Conservation (phyloP, 2,888 invertebrate genomes). For the Margaritifera margaritifera region DNA sequence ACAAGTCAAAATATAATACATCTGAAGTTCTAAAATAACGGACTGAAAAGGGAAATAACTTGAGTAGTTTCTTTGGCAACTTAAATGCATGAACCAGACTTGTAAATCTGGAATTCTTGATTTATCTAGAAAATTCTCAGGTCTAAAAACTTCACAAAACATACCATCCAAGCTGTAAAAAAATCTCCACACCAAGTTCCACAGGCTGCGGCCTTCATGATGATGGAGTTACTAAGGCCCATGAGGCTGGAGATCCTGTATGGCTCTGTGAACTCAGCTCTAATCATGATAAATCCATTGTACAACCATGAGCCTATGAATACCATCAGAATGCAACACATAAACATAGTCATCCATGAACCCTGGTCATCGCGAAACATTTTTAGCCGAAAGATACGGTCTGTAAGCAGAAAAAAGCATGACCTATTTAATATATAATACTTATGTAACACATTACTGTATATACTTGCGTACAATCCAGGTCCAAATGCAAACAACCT, state of each 20-base stretch:
- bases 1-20: too few species aligned
- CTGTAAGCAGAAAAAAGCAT: constrained; percentile 59
- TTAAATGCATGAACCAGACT: too few species aligned
- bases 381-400: constrained; percentile 72
- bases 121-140: neutral
- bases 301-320: constrained; percentile 75
- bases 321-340: constrained; percentile 73
- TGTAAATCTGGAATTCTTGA: too few species aligned
- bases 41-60: too few species aligned
- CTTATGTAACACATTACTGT: too few species aligned
- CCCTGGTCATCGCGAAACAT: constrained; percentile 76
- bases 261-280: constrained; percentile 67
- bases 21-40: too few species aligned
- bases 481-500: too few species aligned
- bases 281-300: constrained; percentile 72
- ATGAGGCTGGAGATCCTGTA: constrained; percentile 74
- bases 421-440: too few species aligned
- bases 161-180: constrained; percentile 75
- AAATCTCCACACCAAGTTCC: constrained; percentile 76
- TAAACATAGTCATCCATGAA: constrained; percentile 76
- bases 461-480: too few species aligned
- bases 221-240: constrained; percentile 73
- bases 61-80: too few species aligned
- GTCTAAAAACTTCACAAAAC: constrained; percentile 9
- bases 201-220: constrained; percentile 76